Evolutionary conservation across 2,113 vertebrate genomes (phyloP).

Genomic region (Cephalopholis sonnerati): DNA sequence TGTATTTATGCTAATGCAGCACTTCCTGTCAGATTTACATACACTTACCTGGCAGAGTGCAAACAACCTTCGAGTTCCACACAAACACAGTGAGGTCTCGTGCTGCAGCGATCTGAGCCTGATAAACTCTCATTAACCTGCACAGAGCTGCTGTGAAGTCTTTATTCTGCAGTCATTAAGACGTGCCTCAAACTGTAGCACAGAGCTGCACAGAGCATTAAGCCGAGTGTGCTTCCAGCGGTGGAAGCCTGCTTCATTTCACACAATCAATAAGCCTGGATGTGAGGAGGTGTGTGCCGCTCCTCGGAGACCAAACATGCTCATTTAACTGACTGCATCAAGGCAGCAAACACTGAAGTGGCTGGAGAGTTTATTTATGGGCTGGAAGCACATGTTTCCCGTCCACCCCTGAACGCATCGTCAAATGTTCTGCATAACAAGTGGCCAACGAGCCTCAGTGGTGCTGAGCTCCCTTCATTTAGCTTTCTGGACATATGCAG

Average conservation of each 20-base stretch:
- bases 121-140: constrained; percentile 12
- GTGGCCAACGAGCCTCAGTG: neutral
- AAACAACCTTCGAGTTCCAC: too few relatives aligned
- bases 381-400: neutral
- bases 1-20: neutral
- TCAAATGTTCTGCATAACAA: constrained; percentile 9
- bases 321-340: constrained; percentile 22
- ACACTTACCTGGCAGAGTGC: neutral
- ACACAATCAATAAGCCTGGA: constrained; percentile 30
- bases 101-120: neutral
- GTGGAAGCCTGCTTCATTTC: constrained; percentile 31
- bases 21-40: too few relatives aligned
- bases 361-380: constrained; percentile 31
- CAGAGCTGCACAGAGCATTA: constrained; percentile 9
- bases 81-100: neutral
- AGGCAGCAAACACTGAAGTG: neutral
- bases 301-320: constrained; percentile 23
- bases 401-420: constrained; percentile 7
- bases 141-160: constrained; percentile 8
- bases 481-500: constrained; percentile 20
- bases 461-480: constrained; percentile 4
- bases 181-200: neutral
- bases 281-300: constrained; percentile 40
- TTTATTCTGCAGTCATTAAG: constrained; percentile 8
- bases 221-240: constrained; percentile 4